phyloP scores from a whole-genome alignment of 2,888 invertebrate species.

The Himalopsyche tibetana region DNA sequence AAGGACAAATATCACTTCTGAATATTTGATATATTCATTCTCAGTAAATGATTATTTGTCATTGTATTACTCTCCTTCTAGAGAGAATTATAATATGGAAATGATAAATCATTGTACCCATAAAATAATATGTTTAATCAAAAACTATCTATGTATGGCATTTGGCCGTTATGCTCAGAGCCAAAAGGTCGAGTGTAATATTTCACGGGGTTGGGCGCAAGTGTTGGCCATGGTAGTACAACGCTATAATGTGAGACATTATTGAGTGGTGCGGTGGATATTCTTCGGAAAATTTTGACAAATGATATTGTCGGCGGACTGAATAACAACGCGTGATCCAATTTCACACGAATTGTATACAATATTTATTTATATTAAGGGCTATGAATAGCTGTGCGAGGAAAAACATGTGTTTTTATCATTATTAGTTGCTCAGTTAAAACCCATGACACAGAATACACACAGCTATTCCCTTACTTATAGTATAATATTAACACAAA shows the following conservation, averaged over 20 bases:
- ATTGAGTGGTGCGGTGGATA: conserved; percentile 31
- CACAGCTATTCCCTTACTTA: not conserved
- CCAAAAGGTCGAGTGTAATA: conserved; percentile 40
- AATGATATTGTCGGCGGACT: conserved; percentile 13
- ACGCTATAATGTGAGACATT: conserved; percentile 32
- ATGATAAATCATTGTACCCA: too few relatives aligned
- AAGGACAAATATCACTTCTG: too few relatives aligned
- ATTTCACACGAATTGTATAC: not conserved
- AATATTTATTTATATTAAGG: not conserved
- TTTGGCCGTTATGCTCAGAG: conserved; percentile 2
- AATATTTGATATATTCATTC: too few relatives aligned
- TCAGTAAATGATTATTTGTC: too few relatives aligned
- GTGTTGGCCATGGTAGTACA: conserved; percentile 1
- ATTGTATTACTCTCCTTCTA: too few relatives aligned
- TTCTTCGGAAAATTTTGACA: conserved; percentile 36
- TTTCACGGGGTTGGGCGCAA: conserved; percentile 41
- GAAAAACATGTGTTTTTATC: not conserved
- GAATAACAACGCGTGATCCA: conserved; percentile 27
- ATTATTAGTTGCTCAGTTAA: not conserved
- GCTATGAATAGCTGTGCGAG: not conserved
- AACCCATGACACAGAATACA: not conserved
- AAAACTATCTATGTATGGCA: not conserved
- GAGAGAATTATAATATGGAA: too few relatives aligned
- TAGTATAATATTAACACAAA: too few relatives aligned
- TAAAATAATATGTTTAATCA: not conserved